Evolutionary conservation across 2,888 invertebrate genomes (phyloP).

Genomic region (Teinopalpus imperialis): DNA sequence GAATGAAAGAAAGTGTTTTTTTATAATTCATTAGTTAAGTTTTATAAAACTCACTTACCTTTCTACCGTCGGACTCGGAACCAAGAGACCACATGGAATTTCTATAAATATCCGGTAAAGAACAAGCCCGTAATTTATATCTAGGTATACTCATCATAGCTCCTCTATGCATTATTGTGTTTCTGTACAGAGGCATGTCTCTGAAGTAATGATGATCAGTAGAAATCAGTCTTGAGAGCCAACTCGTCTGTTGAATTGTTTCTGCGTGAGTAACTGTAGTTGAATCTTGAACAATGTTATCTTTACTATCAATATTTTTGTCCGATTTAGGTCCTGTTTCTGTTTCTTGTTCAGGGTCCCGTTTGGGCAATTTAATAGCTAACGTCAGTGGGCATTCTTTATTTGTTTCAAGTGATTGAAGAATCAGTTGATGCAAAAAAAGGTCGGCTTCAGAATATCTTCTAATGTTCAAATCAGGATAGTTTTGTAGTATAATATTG

Average conservation of each 20-base stretch:
- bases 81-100: constrained; percentile 90
- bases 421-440: too few species aligned
- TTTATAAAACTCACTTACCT: constrained; percentile 62
- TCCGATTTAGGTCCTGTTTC: constrained; percentile 18
- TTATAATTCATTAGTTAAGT: not conserved
- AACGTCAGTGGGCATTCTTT: too few species aligned
- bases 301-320: constrained; percentile 27
- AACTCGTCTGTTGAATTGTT: constrained; percentile 36
- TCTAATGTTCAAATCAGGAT: constrained; percentile 84
- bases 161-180: constrained; percentile 91
- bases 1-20: too few species aligned
- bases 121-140: constrained; percentile 90
- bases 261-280: constrained; percentile 29
- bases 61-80: constrained; percentile 83
- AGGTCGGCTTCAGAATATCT: constrained; percentile 83
- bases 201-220: constrained; percentile 86
- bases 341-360: constrained; percentile 19
- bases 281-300: constrained; percentile 23
- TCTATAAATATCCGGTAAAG: constrained; percentile 93
- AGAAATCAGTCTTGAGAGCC: constrained; percentile 75
- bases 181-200: constrained; percentile 87
- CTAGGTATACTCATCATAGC: constrained; percentile 91
- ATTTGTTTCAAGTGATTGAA: too few species aligned
- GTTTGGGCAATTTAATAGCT: too few species aligned
- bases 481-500: constrained; percentile 86